Base-by-base conservation (phyloP, 2,113 vertebrate species). In the Bos javanicus region DNA sequence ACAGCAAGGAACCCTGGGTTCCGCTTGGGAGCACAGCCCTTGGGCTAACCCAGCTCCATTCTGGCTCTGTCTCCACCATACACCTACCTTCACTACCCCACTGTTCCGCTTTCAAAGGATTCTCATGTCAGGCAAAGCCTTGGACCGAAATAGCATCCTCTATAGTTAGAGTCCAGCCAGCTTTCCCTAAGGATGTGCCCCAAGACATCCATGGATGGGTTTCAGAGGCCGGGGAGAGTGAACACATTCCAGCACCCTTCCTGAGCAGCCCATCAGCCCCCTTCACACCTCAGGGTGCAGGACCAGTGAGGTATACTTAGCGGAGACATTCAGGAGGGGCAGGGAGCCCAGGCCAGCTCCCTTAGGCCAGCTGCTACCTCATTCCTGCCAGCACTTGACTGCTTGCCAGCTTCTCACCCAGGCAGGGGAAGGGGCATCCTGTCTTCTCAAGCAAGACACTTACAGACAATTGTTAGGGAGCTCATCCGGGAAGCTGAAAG, bases 401-500 rank as follows among this genome's bases (percentile, higher is more conserved):
- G 90, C 94, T 86, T 80, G 78, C 48, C 91, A 94, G 98, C 81
- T 11, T 39, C 52, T 91, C 67, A 71, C 54, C 82, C 17, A 64
- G 97, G 95, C 89, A 97, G 97, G 95, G 98, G 30, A 50, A 19
- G 46, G 91, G 97, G 98, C 90, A 91, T 88, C 98, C 94, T 97
- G 98, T 96, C 96, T n/a, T 5, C 95, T 98, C 90, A 89, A 98
- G 97, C 95, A 96, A 98, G 98, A 98, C 99, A 99, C 99, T 99
- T 99, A 99, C 99, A 99, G 99, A 98, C 99, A 99, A 98, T 99
- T 99, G 98, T 98, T 99, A 98, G 99, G 99, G 98, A 99, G 99
- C 98, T 99, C 99, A 95, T 99, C 99, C 99, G 99, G 99, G 98
- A 99, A 99, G 99, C 99, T 99, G 99, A 99, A 99, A 98, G 99